Conservation (phyloP, 2,113 vertebrate genomes). For the Leptocoma aspasia region DNA sequence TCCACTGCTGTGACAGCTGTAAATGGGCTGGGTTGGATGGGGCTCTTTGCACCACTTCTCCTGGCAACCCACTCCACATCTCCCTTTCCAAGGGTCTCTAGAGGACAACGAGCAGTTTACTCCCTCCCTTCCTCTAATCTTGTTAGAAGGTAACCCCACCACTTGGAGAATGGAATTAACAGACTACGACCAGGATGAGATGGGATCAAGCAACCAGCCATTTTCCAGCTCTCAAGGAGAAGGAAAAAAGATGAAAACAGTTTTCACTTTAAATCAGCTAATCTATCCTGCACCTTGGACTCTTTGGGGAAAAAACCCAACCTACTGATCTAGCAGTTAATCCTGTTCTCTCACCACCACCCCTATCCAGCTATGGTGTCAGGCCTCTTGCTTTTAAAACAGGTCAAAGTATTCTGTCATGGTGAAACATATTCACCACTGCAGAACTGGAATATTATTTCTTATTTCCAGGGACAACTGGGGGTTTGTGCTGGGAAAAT, state of each 20-base stretch:
- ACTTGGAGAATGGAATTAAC: constrained; percentile 14
- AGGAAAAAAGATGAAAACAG: not conserved
- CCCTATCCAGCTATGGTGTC: not conserved
- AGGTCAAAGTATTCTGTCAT: not conserved
- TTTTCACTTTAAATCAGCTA: not conserved
- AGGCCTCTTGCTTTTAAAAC: not conserved
- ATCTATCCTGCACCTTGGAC: not conserved
- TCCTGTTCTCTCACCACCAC: not conserved
- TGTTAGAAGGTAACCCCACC: not conserved
- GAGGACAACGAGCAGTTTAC: not conserved
- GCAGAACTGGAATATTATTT: not conserved
- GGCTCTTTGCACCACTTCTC: not conserved
- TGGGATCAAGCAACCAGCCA: not conserved
- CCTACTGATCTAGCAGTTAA: not conserved
- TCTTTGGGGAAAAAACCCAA: not conserved
- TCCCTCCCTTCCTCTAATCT: constrained; percentile 7
- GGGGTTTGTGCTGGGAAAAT: not conserved
- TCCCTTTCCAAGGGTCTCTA: not conserved
- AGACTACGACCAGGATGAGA: not conserved
- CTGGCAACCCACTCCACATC: not conserved
- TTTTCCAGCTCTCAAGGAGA: not conserved
- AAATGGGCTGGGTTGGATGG: accelerated
- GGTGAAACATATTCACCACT: not conserved
- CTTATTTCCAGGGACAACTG: not conserved
- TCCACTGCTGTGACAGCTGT: not conserved